A percentile compares a stretch with the other conserved stretches of the same genome.
phyloP scores from a whole-genome alignment of 2,113 vertebrate genomes.

The Python bivittatus region DNA sequence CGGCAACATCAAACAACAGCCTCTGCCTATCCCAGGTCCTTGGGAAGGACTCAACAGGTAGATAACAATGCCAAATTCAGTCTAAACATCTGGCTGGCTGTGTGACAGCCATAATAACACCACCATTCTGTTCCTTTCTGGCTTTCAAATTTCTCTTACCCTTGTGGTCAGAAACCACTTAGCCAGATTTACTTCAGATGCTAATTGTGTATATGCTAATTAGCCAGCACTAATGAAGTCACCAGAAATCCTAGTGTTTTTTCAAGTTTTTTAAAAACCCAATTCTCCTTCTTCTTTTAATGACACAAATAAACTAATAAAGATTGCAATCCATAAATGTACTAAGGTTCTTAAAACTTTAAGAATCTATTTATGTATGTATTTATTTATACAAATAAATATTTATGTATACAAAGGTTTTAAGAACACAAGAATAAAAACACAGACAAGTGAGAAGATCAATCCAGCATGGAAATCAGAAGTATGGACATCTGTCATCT shows the following conservation, averaged over 20 bases:
- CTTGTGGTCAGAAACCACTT: not conserved
- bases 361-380: not conserved
- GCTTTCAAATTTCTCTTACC: not conserved
- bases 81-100: too few relatives aligned
- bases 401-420: not conserved
- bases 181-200: not conserved
- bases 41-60: too few relatives aligned
- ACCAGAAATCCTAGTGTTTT: not conserved
- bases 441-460: not conserved
- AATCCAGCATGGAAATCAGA: not conserved
- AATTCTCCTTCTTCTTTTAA: not conserved
- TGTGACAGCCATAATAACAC: not conserved
- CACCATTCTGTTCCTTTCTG: not conserved
- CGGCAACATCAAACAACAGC: too few relatives aligned
- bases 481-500: not conserved
- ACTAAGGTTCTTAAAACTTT: not conserved
- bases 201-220: not conserved
- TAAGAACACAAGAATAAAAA: not conserved
- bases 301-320: not conserved
- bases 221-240: not conserved
- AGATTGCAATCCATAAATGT: not conserved
- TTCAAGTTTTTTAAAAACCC: not conserved
- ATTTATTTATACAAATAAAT: too few relatives aligned
- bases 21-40: too few relatives aligned
- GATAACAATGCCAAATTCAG: too few relatives aligned